Conservation (phyloP, 2,888 invertebrate genomes). For the Thymelicus sylvestris region DNA sequence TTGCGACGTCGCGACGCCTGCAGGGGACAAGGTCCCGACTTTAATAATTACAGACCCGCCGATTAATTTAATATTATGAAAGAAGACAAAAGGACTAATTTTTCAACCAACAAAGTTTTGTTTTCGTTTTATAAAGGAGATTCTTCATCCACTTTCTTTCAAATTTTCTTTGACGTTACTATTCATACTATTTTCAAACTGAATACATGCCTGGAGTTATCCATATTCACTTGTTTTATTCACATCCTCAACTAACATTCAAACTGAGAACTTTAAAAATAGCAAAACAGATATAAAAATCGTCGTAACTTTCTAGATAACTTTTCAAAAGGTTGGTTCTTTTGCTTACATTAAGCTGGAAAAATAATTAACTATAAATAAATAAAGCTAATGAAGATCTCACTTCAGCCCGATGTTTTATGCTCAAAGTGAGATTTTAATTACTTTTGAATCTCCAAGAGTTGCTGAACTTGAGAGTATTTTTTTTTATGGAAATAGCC, state of each 20-base stretch:
- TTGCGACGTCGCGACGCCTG: slow-evolving; percentile 1
- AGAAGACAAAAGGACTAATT: slow-evolving; percentile 1
- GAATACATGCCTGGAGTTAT: too few relatives aligned
- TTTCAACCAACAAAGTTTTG: slow-evolving; percentile 3
- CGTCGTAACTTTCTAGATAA: neutral
- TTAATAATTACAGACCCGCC: slow-evolving; percentile 8
- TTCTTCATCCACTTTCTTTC: neutral
- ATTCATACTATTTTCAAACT: neutral
- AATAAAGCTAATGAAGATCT: slow-evolving; percentile 38
- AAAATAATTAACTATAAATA: slow-evolving; percentile 34
- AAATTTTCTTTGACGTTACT: neutral
- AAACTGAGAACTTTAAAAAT: neutral
- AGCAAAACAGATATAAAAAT: slow-evolving; percentile 3
- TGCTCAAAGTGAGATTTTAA: slow-evolving; percentile 39
- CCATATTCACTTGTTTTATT: too few relatives aligned
- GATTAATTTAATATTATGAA: slow-evolving; percentile 16
- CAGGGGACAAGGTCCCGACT: neutral
- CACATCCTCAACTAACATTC: too few relatives aligned
- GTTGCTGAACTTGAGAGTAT: slow-evolving; percentile 25
- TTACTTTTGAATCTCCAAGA: slow-evolving; percentile 36
- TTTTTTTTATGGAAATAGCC: too few relatives aligned
- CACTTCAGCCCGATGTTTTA: slow-evolving; percentile 36
- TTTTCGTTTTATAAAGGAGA: neutral
- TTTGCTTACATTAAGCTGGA: slow-evolving; percentile 13
- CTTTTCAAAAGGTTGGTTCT: slow-evolving; percentile 17